Conservation (phyloP, 2,888 invertebrate genomes). For the Ganaspis brasiliensis region DNA sequence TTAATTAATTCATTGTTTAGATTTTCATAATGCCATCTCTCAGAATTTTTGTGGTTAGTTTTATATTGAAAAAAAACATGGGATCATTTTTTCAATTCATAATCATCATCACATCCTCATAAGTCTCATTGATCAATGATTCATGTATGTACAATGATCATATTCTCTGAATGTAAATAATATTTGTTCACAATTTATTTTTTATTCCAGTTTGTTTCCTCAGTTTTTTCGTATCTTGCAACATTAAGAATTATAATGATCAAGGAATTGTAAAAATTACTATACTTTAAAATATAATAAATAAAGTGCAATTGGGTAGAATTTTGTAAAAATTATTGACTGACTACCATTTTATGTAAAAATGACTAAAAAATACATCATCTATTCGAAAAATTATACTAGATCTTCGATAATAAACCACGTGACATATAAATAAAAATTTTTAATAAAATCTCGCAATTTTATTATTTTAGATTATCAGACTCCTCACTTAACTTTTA, state of each 20-base stretch:
- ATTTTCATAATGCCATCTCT: slow-evolving; percentile 1
- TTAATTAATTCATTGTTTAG: not conserved
- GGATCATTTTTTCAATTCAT: not conserved
- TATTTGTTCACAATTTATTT: not conserved
- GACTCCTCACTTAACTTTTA: too few species aligned
- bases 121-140: not conserved
- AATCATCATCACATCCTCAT: not conserved
- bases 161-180: not conserved
- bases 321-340: too few species aligned
- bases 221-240: slow-evolving; percentile 23
- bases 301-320: too few species aligned
- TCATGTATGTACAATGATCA: not conserved
- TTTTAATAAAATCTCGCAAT: too few species aligned
- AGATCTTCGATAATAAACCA: too few species aligned
- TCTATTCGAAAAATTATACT: too few species aligned
- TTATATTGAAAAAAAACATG: not conserved
- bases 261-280: not conserved
- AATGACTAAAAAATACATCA: too few species aligned
- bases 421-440: too few species aligned
- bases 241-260: slow-evolving; percentile 1
- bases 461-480: too few species aligned
- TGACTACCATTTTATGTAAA: too few species aligned
- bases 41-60: not conserved
- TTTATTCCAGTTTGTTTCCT: slow-evolving; percentile 23
- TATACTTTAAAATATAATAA: too few species aligned